A percentile compares a stretch with the other conserved stretches of the same genome.
Conservation (phyloP, 2,797 vertebrate species). For the Aotus griseimembra region DNA sequence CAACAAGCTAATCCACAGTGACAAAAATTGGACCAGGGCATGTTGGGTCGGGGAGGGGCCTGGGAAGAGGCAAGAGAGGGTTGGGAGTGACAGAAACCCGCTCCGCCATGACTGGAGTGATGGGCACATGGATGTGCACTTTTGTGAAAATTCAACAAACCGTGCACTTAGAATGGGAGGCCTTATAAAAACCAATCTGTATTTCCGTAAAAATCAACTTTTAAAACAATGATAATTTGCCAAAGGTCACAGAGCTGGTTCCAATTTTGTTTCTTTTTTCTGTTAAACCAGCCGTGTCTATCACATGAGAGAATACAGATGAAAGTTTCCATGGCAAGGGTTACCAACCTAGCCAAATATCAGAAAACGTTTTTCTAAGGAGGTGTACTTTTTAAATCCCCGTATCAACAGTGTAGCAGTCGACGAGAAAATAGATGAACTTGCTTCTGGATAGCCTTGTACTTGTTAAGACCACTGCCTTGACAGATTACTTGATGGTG, state of each 20-base stretch:
- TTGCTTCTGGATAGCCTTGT: background rate
- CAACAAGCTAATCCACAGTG: background rate
- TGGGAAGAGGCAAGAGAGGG: background rate
- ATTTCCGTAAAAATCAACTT: background rate
- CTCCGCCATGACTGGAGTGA: rapidly evolving
- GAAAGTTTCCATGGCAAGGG: background rate
- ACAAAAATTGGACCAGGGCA: background rate
- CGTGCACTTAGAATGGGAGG: background rate
- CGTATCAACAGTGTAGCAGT: background rate
- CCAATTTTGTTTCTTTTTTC: background rate
- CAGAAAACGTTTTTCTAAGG: background rate
- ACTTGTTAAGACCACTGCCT: background rate
- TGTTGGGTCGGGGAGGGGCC: rapidly evolving
- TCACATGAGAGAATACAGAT: background rate
- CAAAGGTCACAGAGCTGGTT: background rate
- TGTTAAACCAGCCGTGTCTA: background rate
- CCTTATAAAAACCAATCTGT: background rate
- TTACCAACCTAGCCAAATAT: background rate
- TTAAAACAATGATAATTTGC: background rate
- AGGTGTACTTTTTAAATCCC: background rate
- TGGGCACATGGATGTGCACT: background rate
- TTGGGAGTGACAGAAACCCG: background rate
- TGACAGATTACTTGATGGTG: background rate
- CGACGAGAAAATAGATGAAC: background rate
- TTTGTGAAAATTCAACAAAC: background rate